A percentile compares a stretch with the other conserved stretches of the same genome.
phyloP scores from a whole-genome alignment of 2,113 vertebrate species.

The Gambusia affinis region DNA sequence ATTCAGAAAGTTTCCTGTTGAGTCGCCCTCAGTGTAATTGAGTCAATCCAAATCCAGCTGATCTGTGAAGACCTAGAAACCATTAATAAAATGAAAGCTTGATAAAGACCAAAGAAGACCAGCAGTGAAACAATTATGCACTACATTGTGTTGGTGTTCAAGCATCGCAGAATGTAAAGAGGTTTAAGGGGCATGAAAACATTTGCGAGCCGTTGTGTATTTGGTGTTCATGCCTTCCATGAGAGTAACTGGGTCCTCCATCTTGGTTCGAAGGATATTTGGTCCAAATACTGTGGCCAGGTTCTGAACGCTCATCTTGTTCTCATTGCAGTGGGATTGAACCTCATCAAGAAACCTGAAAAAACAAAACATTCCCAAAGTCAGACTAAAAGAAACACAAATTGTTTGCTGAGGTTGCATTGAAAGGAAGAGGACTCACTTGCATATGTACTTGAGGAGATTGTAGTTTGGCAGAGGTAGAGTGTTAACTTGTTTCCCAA shows the following conservation, averaged over 20 bases:
- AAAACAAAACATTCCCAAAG: not conserved
- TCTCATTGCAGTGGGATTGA: constrained; percentile 89
- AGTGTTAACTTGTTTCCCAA: constrained; percentile 87
- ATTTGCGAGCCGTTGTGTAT: not conserved
- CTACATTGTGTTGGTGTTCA: no score
- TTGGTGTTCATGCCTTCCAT: constrained; percentile 87
- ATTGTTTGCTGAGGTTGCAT: not conserved
- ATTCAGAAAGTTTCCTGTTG: no score
- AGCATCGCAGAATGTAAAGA: no score
- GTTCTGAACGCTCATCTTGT: constrained; percentile 98
- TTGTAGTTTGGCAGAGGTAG: constrained; percentile 95
- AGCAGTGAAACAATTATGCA: no score
- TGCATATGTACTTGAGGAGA: constrained; percentile 97
- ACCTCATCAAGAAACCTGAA: constrained; percentile 96
- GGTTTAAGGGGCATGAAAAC: not conserved
- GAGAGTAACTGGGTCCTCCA: constrained; percentile 92
- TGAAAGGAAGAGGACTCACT: constrained; percentile 79
- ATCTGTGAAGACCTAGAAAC: no score
- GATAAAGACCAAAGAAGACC: no score
- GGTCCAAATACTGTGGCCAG: constrained; percentile 96
- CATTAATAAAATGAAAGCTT: no score
- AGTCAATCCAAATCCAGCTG: no score
- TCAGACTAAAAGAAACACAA: not conserved
- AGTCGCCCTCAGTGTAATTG: no score
- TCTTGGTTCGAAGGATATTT: constrained; percentile 92